Percentiles rank a stretch among this genome's conserved stretches.
Evolutionary conservation across 2,888 invertebrate genomes (phyloP).

Genomic region (Nomada flava): DNA sequence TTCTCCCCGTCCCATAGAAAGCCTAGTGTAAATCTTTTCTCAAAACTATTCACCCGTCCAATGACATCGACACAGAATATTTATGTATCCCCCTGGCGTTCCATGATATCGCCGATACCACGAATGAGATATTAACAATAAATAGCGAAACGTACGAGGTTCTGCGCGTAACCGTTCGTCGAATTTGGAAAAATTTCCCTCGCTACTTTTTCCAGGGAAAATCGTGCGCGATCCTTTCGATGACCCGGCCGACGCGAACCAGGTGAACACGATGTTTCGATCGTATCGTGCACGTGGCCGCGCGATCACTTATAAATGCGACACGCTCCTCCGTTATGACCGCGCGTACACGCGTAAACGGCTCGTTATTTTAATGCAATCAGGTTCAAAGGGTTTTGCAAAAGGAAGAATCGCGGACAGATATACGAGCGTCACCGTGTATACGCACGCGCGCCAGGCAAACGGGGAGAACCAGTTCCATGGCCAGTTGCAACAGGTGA

Average conservation of each 20-base stretch:
- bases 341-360: conserved; percentile 31
- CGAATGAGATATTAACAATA: no score
- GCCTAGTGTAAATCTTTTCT: no score
- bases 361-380: conserved; percentile 53
- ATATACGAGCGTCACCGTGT: conserved; percentile 12
- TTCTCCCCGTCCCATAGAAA: no score
- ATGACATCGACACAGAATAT: no score
- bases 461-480: conserved; percentile 40
- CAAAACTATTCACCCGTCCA: no score
- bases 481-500: conserved; percentile 37
- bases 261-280: conserved; percentile 31
- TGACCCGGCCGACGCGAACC: conserved; percentile 9
- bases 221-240: background rate
- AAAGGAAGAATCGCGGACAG: conserved; percentile 29
- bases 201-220: background rate
- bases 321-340: conserved; percentile 50
- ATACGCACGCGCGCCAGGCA: background rate
- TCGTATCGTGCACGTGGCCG: conserved; percentile 34
- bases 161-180: no score
- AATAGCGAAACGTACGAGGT: no score
- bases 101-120: no score
- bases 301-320: conserved; percentile 40
- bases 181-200: no score
- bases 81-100: no score
- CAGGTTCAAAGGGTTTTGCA: conserved; percentile 47